Evolutionary conservation across 2,888 invertebrate species (phyloP), one percentile per base, ranked within the genome.

Genomic region (Pyrocoelia pectoralis): DNA sequence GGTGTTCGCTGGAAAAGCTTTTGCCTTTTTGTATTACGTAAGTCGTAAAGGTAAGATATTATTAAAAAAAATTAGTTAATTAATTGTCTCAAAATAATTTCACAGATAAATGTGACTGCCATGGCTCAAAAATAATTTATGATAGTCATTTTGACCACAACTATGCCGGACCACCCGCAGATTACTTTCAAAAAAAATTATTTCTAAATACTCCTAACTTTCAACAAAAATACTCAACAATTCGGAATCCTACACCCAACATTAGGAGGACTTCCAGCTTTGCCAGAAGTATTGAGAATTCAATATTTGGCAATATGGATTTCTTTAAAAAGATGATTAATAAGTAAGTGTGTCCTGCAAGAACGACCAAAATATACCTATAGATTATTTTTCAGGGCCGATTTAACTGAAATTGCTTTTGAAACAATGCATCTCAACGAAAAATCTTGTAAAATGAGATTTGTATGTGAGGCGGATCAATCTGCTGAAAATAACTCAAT

Each of bases 401-500:
- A 80, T 67, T 41, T 74, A 46, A 78, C 78, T 2, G 79, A 80
- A 41, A 68, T 71, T 6, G 76, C 75, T 28, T 77, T 81, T 55
- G 70, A 75, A 29, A 70, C 74, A 19, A 78, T 80, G 78, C 73
- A 76, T 5, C 66, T 81, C 18, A 74, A 73, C 15, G 68, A 71
- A 14, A 73, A 74, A 6, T 78, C 79, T 4, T 85, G 85, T 60
- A 83, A 81, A 65, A 82, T 79, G 63, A 81, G 83, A 61, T 84
- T 85, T 68, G 79, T 85, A 6, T 85, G 85, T 63, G 83, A 84
- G 77, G 81, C 83, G 71, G 83, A 85, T 67, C 83, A 81, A 66
- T 80, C 79, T 19, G 79, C 83, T 1, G 79, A 79, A 60, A 65
- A 72, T 6, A 82, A 80, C 74, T 76, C 63, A 9, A 24, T 79